Conservation (phyloP, 2,888 invertebrate genomes). For the Andrena minutula region DNA sequence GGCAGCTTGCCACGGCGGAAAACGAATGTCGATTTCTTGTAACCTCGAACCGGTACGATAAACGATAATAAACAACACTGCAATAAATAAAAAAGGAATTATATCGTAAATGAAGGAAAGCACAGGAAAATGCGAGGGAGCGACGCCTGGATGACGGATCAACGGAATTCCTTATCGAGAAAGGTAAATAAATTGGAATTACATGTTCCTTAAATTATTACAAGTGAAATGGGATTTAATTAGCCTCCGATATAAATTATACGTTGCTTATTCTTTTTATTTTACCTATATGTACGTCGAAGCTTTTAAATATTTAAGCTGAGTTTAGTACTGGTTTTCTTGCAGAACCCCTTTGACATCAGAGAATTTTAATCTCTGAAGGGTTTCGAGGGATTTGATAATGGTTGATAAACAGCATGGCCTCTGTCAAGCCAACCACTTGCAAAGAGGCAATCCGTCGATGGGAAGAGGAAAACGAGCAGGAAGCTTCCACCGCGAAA, state of each 20-base stretch:
- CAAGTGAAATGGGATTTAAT: background rate
- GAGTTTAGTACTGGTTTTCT: background rate
- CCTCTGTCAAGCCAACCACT: conserved; percentile 88
- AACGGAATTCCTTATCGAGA: background rate
- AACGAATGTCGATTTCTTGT: conserved; percentile 58
- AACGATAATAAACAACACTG: conserved; percentile 39
- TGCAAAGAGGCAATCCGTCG: conserved; percentile 94
- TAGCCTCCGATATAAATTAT: too few relatives aligned
- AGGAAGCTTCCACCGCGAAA: conserved; percentile 89
- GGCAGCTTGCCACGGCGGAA: conserved; percentile 67
- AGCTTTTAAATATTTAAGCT: too few relatives aligned
- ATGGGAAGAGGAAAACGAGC: conserved; percentile 92
- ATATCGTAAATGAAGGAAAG: background rate
- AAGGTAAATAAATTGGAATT: conserved; percentile 12
- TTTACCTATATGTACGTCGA: too few relatives aligned
- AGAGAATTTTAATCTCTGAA: background rate
- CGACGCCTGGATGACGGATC: background rate
- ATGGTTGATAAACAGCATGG: conserved; percentile 31
- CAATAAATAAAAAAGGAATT: background rate
- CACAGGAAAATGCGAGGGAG: background rate
- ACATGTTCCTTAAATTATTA: background rate
- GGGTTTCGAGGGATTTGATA: background rate
- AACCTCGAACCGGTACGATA: conserved; percentile 43
- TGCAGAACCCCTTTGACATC: background rate
- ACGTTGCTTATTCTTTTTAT: too few relatives aligned